Evolutionary conservation across 2,888 invertebrate genomes (phyloP), one percentile per base, ranked within the genome.

Genomic region (Tipula vernalis): DNA sequence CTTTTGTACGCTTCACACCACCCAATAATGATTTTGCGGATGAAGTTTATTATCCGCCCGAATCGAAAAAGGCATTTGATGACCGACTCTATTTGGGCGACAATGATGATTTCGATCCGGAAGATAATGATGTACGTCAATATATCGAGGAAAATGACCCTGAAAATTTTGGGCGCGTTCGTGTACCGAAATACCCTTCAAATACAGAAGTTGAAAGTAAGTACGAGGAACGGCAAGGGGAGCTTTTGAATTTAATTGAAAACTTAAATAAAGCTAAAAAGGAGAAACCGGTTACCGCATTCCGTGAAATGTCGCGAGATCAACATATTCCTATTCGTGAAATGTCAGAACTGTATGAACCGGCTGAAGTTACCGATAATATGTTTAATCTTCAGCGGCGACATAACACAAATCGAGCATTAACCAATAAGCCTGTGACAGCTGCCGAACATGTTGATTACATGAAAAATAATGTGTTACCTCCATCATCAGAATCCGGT

Each of bases 1-100:
- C 97, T 42, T 95, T 95, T 89, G 95, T 97, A 41, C 95, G 95
- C 88, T 97, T 96, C 89, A 95, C 94, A 6, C 97, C 97, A 13
- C 93, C 94, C 87, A 89, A 89, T 87, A 94, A 95, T 89, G 94
- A 95, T 88, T 96, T 94, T 90, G 96, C 96, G n/a, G 96, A 96
- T 89, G 96, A 96, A 91, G 93, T 96, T 15, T 96, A 95, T 90
- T 95, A 94, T 90, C 96, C 96, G 36, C 95, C 96, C 87, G 89
- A 93, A 87, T n/a, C 84, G n/a, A 91, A 92, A 85, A 92, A 93
- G 86, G 87, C 87, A 51, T 92, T 92, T 71, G 93, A 93, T 88
- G 91, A 88, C 71, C 87, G 88, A 10, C 28, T 88, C 18, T 88
- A 87, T 87, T 18, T 84, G 15, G 87, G 44, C n/a, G 86, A 86